A percentile compares a stretch with the other conserved stretches of the same genome.
phyloP scores from a whole-genome alignment of 2,113 vertebrate genomes.

The Heterotis niloticus region DNA sequence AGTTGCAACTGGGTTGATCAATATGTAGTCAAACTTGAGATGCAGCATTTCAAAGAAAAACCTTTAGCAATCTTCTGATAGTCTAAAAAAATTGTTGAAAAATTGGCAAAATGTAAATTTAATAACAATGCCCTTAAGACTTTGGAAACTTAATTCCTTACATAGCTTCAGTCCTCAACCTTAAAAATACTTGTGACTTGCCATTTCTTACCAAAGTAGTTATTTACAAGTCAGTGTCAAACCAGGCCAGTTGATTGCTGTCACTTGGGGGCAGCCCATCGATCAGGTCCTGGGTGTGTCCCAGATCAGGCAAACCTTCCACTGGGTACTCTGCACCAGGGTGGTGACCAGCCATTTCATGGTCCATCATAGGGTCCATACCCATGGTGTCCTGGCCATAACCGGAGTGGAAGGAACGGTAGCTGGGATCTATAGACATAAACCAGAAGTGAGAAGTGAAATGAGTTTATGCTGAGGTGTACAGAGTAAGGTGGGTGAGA shows the following conservation, averaged over 20 bases:
- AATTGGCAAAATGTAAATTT: too few relatives aligned
- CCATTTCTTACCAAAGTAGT: slow-evolving; percentile 37
- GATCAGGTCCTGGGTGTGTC: slow-evolving; percentile 97
- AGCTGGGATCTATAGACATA: slow-evolving; percentile 76
- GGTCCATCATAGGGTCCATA: slow-evolving; percentile 97
- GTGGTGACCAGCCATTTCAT: slow-evolving; percentile 83
- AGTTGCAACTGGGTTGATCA: too few relatives aligned
- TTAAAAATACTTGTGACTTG: too few relatives aligned
- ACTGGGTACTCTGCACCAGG: slow-evolving; percentile 88
- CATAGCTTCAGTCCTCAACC: not conserved
- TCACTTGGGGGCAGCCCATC: slow-evolving; percentile 85
- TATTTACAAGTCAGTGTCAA: slow-evolving; percentile 97
- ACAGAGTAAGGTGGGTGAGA: too few relatives aligned
- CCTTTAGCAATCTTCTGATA: too few relatives aligned
- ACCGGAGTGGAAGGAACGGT: slow-evolving; percentile 86
- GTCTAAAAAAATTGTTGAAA: too few relatives aligned
- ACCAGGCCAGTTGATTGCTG: slow-evolving; percentile 99
- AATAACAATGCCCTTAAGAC: too few relatives aligned
- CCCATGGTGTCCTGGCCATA: slow-evolving; percentile 90
- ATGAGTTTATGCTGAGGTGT: too few relatives aligned
- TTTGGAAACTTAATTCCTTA: too few relatives aligned
- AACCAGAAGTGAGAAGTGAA: too few relatives aligned
- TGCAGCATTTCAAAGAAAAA: too few relatives aligned
- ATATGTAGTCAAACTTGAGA: too few relatives aligned
- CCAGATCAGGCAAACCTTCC: slow-evolving; percentile 91